Evolutionary conservation across 2,797 vertebrate genomes (phyloP), one percentile per base, ranked within the genome.

Genomic region (Sternotherus odoratus): DNA sequence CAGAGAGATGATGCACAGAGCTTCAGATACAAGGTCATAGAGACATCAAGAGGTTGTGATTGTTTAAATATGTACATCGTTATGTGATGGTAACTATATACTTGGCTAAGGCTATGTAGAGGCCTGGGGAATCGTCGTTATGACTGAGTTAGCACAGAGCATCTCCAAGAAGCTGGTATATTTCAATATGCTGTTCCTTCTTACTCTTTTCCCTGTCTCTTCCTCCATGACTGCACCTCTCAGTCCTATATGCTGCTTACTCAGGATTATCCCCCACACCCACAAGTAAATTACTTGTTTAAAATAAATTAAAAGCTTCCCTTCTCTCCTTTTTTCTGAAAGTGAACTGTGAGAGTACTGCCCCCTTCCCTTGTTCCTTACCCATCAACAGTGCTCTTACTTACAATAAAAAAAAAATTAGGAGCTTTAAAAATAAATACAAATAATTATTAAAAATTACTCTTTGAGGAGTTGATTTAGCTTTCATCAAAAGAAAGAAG

Each of bases 181-280:
- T 50, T 56, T 86, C 87, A 48, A 86, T 33, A 74, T 60, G 21
- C 26, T 66, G 15, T 85, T 92, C 57, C 36, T 56, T 50, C 15
- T 81, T 79, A 30, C 48, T 92, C 28, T 63, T 66, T 57, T n/a
- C 11, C 43, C 28, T 69, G n/a, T 69, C 66, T 39, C 66, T 69
- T 10, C 11, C n/a, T 69, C 9, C 19, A 69, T 36, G 21, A 69
- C 36, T 24, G n/a, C 43, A 46, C 7, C 24, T 74, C 24, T 28
- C 23, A 48, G 46, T 21, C 74, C 49, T 63, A 24, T 28, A 6
- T 79, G 2, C 0, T 83, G 30, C 80, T 82, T 74, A 6, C 72
- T 77, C 79, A 87, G 87, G 83, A 85, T 66, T n/a, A 12, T 21
- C 85, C 82, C 2, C 13, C 85, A 26, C 36, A 75, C 75, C n/a